Base-by-base conservation (phyloP, 2,888 invertebrate species). In the Meandrusa payeni region DNA sequence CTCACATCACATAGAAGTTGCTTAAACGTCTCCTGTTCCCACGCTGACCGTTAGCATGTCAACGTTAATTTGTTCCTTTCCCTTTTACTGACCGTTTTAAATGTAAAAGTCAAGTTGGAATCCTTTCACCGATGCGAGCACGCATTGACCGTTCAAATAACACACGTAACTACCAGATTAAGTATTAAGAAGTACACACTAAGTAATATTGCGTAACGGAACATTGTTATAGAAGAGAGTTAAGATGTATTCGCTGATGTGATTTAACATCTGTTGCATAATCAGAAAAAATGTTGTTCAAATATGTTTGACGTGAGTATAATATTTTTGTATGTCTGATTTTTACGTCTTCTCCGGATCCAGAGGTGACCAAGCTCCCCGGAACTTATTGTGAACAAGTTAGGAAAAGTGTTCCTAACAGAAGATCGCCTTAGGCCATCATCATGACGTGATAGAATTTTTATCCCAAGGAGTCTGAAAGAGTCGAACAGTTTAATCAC, bases 61-160 rank as follows among this genome's bases (percentile, higher is more conserved):
- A 31, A 45, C 49, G 58, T 46, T 56, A 55, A 64, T 57, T 56
- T 59, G 57, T 48, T 46, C 55, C 61, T 68, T 70, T 67, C 64
- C 64, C 57, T 64, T 53, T 54, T 47, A 48, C 33, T 34, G 41
- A 31, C 42, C 48, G 48, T 52, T 51, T 50, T 43, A 46, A 52
- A 51, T 54, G 46, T 45, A 50, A 49, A 48, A 44, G 48, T 41
- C 38, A 29, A 27, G 13, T 20, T 12, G 27, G 9, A 37, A 32
- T 38, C 54, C 54, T 58, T 60, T 60, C 57, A 54, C 54, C 51
- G 12, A 29, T 27, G 29, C 12, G 12, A 26, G 38, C 7, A 40
- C 32, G 11, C 22, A 34, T 32, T 19, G 24, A 32, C 24, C 9
- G 5, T 37, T 23, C 5, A 20, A 12, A 9, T 5, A 32, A 38